Conservation (phyloP, 2,888 invertebrate species). For the Galeopsomyia nigrocyanea region DNA sequence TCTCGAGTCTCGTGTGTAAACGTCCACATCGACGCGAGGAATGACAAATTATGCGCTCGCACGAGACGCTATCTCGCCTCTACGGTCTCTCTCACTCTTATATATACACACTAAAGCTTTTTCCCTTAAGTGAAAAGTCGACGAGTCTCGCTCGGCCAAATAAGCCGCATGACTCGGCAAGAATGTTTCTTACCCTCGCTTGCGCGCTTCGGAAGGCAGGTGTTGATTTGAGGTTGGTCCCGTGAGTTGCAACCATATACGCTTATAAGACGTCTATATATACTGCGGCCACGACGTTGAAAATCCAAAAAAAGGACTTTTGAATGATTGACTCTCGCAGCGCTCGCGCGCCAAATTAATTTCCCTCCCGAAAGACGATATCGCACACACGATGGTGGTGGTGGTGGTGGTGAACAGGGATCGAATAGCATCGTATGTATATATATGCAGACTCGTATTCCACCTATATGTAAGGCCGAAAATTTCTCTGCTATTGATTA, state of each 20-base stretch:
- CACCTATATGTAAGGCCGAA: no score
- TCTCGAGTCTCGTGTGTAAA: no score
- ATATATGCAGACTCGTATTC: no score
- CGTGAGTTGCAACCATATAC: neutral
- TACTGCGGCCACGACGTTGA: neutral
- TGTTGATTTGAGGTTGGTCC: constrained; percentile 39
- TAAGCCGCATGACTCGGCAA: constrained; percentile 11
- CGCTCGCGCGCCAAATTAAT: neutral
- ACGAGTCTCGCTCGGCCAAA: neutral
- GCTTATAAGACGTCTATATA: no score
- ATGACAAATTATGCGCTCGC: constrained; percentile 5
- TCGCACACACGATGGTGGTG: neutral
- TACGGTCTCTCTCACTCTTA: no score
- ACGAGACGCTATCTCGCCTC: neutral
- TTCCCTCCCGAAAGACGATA: constrained; percentile 32
- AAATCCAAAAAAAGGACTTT: constrained; percentile 18
- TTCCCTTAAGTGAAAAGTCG: constrained; percentile 23
- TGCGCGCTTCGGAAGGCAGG: neutral
- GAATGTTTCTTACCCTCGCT: neutral
- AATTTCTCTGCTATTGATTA: constrained; percentile 26
- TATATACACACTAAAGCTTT: neutral
- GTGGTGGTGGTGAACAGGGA: no score
- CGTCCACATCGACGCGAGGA: no score
- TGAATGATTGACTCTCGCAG: constrained; percentile 18
- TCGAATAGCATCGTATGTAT: constrained; percentile 35